Conservation (phyloP, 1,140 invertebrate genomes). For the Drosophila lowei region DNA sequence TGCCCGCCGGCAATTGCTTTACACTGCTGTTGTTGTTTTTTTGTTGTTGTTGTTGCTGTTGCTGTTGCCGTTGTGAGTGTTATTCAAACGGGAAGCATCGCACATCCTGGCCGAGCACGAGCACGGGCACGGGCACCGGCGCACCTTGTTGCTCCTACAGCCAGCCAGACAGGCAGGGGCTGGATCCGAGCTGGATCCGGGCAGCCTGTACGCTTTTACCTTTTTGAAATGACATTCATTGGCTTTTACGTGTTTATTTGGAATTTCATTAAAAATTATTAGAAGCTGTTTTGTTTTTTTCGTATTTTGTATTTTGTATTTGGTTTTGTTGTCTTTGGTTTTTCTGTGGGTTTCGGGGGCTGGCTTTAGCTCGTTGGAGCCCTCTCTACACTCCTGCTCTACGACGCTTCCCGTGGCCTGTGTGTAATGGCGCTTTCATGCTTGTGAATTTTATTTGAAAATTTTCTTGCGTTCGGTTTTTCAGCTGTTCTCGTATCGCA, state of each 20-base stretch:
- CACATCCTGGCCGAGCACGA: slow-evolving; percentile 45
- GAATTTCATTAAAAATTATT: slow-evolving; percentile 81
- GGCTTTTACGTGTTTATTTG: slow-evolving; percentile 80
- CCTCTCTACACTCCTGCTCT: neutral
- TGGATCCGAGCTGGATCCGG: slow-evolving; percentile 10
- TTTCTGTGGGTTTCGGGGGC: slow-evolving; percentile 70
- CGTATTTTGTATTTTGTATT: slow-evolving; percentile 1
- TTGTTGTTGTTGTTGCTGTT: slow-evolving; percentile 29
- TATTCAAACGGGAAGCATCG: slow-evolving; percentile 65
- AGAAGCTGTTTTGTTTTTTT: slow-evolving; percentile 76
- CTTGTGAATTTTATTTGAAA: slow-evolving; percentile 80
- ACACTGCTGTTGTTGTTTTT: slow-evolving; percentile 27
- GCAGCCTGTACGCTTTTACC: slow-evolving; percentile 61
- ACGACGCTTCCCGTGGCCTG: slow-evolving; percentile 27
- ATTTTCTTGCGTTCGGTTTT: slow-evolving; percentile 75
- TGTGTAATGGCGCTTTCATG: slow-evolving; percentile 78
- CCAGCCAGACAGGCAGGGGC: slow-evolving; percentile 15
- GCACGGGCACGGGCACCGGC: slow-evolving; percentile 13
- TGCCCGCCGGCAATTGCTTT: slow-evolving; percentile 68
- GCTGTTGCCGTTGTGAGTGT: slow-evolving; percentile 43
- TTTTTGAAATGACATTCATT: slow-evolving; percentile 81
- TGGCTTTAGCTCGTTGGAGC: slow-evolving; percentile 40
- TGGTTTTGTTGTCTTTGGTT: slow-evolving; percentile 28
- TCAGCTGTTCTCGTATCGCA: slow-evolving; percentile 47
- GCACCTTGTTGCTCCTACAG: slow-evolving; percentile 67